A percentile compares a stretch with the other conserved stretches of the same genome.
These are phyloP conservation scores for Stenichneumon culpator DNA, from an alignment of 2,888 invertebrate species.

Conservation along the genomic window DNA sequence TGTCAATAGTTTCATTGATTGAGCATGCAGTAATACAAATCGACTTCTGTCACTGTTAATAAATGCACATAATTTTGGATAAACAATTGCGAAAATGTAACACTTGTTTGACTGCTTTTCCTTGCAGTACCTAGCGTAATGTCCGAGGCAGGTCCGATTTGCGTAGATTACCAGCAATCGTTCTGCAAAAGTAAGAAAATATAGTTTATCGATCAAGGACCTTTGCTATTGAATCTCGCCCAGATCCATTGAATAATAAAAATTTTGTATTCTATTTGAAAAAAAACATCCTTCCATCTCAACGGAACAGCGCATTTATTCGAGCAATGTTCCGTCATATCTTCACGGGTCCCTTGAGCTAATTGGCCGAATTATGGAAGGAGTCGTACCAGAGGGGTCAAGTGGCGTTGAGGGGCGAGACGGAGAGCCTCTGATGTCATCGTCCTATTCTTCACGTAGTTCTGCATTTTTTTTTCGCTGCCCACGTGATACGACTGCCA, in stretches of 20 bases:
- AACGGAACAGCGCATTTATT: conserved; percentile 24
- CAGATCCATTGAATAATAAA: background rate
- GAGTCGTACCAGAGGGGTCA: conserved; percentile 74
- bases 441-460: conserved; percentile 71
- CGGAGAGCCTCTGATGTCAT: conserved; percentile 77
- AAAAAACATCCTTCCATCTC: conserved; percentile 16
- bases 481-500: conserved; percentile 49
- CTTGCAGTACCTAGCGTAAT: too few relatives aligned
- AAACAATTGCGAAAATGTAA: too few relatives aligned
- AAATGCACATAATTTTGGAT: too few relatives aligned
- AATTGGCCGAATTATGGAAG: conserved; percentile 81
- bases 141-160: too few relatives aligned
- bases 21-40: too few relatives aligned
- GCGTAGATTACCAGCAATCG: too few relatives aligned
- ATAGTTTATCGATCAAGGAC: too few relatives aligned
- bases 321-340: conserved; percentile 24
- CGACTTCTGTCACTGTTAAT: too few relatives aligned
- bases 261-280: background rate
- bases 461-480: conserved; percentile 53
- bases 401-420: conserved; percentile 72
- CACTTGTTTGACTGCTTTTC: too few relatives aligned
- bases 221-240: background rate
- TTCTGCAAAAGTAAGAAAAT: too few relatives aligned
- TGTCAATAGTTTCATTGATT: too few relatives aligned
- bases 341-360: conserved; percentile 43